phyloP scores from a whole-genome alignment of 2,797 vertebrate genomes.

The Cygnus olor region DNA sequence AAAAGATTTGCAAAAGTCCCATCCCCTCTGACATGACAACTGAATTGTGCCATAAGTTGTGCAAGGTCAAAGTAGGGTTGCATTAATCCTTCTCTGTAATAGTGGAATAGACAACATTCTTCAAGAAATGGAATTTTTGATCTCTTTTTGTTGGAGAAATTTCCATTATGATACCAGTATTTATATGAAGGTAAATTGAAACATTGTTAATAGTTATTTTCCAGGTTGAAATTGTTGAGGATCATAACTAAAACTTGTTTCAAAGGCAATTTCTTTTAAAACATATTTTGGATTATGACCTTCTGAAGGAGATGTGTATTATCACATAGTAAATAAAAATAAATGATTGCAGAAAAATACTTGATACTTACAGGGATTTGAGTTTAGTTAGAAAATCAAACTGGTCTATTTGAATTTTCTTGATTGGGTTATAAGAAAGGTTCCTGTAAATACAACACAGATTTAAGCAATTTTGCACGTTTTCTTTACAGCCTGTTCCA shows the following conservation, averaged over 20 bases:
- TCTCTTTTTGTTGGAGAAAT: neutral
- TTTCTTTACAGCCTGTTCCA: neutral
- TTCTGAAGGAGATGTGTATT: neutral
- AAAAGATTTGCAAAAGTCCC: neutral
- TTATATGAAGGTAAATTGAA: neutral
- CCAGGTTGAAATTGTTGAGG: neutral
- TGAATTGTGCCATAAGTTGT: neutral
- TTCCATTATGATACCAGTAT: neutral
- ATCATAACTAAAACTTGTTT: neutral
- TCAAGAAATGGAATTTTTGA: neutral
- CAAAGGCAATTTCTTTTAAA: neutral
- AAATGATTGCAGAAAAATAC: neutral
- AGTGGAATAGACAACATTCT: neutral
- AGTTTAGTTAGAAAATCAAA: conserved; percentile 91
- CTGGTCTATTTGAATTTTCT: conserved; percentile 88
- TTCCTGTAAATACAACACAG: conserved; percentile 81
- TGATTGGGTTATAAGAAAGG: conserved; percentile 93
- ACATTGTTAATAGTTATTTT: neutral
- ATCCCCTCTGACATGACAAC: neutral
- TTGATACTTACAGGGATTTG: conserved; percentile 92
- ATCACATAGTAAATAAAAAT: neutral
- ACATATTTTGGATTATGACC: neutral
- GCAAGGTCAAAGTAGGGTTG: neutral
- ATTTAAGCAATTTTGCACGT: neutral
- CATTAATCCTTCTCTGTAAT: neutral